Evolutionary conservation across 2,888 invertebrate species (phyloP), one percentile per base, ranked within the genome.

Genomic region (Noctua fimbriata): DNA sequence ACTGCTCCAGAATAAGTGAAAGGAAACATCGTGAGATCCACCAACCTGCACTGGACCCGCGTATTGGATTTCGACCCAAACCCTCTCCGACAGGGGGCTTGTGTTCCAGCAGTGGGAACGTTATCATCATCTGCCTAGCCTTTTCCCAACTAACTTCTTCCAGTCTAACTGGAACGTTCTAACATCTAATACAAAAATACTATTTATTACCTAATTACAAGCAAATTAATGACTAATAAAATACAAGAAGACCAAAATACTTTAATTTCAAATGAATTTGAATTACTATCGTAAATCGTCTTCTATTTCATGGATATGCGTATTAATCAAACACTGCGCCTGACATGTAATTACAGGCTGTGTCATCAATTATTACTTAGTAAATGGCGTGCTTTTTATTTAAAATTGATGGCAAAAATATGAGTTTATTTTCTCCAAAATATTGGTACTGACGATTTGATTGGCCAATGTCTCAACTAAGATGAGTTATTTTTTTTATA

Each of bases 331-430:
- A 60, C 28, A 69, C 79, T 71, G 67, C 14, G 9, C 71, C 21
- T 81, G 84, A 81, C 71, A 55, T 78, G 78, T 81, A 71, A 81
- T 83, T 83, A 81, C 12, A 63, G 63, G 44, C 32, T 41, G 28
- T 24, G n/a, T 58, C 44, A 55, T 47, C 36, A 28, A 81, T 52
- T 67, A 71, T 69, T 67, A 78, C 60, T 71, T n/a, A 44, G 6
- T 55, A 32, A 83, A 55, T 69, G 36, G 21, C 6, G 2, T 44
- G 16, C 6, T 28, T 66, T 58, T n/a, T 18, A 4, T 63, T 32
- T 49, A 7, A 47, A 1, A n/a, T n/a, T 16, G 6, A 28, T 44
- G 6, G 7, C 2, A n/a, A 52, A 67, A 28, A 49, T 67, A 18
- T 4, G 6, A 28, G 3, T 1, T 2, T 58, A 2, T 58, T 24